Percentiles rank a stretch among this genome's conserved stretches.
These are phyloP conservation scores for Turritopsis dohrnii DNA, from an alignment of 30 jellyfish, hydroid and myxozoan species.

Conservation along the genomic window DNA sequence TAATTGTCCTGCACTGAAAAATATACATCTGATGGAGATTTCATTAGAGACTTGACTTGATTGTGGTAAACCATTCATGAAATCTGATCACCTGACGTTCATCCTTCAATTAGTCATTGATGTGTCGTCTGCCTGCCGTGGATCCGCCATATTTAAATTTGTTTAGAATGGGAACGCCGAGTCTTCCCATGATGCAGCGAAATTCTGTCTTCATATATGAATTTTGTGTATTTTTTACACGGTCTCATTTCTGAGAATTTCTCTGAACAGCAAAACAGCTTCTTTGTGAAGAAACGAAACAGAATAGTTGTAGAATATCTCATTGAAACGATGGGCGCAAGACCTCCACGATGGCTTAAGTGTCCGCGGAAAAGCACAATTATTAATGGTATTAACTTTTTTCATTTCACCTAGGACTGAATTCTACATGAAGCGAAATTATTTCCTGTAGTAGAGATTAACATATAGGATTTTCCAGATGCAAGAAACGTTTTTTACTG, in stretches of 20 bases:
- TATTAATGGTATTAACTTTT: constrained; percentile 50
- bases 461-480: no score
- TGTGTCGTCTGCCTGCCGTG: constrained; percentile 10
- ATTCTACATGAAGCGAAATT: neutral
- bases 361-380: constrained; percentile 89
- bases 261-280: neutral
- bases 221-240: neutral
- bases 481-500: no score
- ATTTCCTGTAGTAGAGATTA: no score
- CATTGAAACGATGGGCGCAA: constrained; percentile 40
- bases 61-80: neutral
- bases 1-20: neutral
- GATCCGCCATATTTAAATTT: constrained; percentile 30
- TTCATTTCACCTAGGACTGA: neutral
- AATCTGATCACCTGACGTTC: neutral
- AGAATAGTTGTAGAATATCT: neutral
- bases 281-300: neutral
- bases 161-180: constrained; percentile 36
- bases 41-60: neutral
- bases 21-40: neutral
- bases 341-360: constrained; percentile 94
- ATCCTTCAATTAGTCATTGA: neutral
- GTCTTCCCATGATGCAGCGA: constrained; percentile 13
- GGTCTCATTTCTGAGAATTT: neutral
- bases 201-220: neutral